phyloP scores from a whole-genome alignment of 2,888 invertebrate species.

The Drosophila borborema region DNA sequence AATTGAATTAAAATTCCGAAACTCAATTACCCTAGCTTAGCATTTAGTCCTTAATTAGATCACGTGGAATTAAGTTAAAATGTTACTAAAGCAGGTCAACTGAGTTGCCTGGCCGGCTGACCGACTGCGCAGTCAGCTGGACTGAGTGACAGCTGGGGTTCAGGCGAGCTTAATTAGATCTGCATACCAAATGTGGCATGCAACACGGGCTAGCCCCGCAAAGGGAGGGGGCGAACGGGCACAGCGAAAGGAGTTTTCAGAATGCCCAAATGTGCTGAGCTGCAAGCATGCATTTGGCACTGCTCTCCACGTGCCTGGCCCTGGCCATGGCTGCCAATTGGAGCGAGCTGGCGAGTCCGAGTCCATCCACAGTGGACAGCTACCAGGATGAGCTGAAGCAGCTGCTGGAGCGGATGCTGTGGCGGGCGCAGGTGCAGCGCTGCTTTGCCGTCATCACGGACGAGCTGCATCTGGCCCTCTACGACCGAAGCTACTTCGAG shows the following conservation, averaged over 20 bases:
- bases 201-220: constrained; percentile 19
- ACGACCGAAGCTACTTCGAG: constrained; percentile 69
- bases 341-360: neutral
- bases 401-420: constrained; percentile 63
- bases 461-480: constrained; percentile 69
- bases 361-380: constrained; percentile 14
- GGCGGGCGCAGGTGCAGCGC: constrained; percentile 67
- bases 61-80: constrained; percentile 24
- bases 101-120: neutral
- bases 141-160: constrained; percentile 54
- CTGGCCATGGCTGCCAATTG: constrained; percentile 13
- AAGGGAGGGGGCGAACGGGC: constrained; percentile 6
- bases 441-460: constrained; percentile 84
- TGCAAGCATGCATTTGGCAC: constrained; percentile 22
- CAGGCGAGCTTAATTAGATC: constrained; percentile 72
- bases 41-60: constrained; percentile 20
- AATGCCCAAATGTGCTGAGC: constrained; percentile 6
- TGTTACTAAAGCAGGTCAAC: constrained; percentile 58
- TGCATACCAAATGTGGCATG: constrained; percentile 64
- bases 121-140: constrained; percentile 2
- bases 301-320: constrained; percentile 23
- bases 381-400: constrained; percentile 62
- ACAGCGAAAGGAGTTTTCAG: neutral
- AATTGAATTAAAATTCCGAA: constrained; percentile 1
- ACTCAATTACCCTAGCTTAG: neutral